Evolutionary conservation across 2,113 vertebrate genomes (phyloP).

Genomic region (Laticauda colubrina): DNA sequence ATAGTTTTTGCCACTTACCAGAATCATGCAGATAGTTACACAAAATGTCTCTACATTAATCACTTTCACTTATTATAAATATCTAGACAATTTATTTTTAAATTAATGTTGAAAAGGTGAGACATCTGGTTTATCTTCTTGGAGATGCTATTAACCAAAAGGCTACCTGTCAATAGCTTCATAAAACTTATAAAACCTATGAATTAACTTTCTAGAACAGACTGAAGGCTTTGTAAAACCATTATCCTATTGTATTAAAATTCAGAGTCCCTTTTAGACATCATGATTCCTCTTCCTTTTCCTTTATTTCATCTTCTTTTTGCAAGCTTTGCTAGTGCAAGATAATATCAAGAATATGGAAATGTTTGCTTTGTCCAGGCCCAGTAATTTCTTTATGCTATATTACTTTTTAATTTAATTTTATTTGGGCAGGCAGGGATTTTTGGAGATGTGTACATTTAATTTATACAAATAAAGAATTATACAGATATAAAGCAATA

Average conservation of each 20-base stretch:
- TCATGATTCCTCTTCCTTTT: background rate
- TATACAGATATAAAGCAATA: background rate
- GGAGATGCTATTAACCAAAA: background rate
- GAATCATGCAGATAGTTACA: constrained; percentile 44
- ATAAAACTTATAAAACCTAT: background rate
- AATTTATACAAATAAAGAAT: background rate
- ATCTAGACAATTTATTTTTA: background rate
- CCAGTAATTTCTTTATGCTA: background rate
- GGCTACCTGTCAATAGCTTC: background rate
- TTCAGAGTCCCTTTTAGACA: background rate
- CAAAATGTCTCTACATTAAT: constrained; percentile 22
- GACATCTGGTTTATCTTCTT: background rate
- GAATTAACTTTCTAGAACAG: background rate
- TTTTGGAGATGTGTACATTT: background rate
- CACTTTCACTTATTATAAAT: background rate
- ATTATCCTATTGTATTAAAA: background rate
- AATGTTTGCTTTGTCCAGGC: background rate
- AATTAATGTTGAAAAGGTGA: background rate
- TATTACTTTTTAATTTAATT: background rate
- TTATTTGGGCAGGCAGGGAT: background rate
- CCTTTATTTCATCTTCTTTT: background rate
- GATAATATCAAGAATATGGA: background rate
- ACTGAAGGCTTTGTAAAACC: background rate
- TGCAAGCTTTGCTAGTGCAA: no score
- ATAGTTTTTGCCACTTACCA: constrained; percentile 46